These are phyloP conservation scores for Zaprionus davidi DNA, from an alignment of 1,140 invertebrate genomes.

Conservation along the genomic window DNA sequence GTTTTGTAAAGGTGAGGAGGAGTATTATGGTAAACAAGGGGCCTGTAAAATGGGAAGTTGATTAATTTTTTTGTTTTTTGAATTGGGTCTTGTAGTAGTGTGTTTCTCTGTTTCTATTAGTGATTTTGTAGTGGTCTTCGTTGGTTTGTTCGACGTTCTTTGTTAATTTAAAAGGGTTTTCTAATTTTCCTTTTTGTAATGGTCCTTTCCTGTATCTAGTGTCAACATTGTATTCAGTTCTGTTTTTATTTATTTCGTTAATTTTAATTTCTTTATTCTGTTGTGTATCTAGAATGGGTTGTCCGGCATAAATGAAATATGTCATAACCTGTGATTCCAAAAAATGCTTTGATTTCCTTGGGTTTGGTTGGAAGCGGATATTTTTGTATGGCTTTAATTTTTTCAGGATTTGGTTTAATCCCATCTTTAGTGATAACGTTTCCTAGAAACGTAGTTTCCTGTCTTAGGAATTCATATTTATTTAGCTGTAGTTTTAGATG, in stretches of 20 bases:
- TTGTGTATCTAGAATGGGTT: conserved; percentile 1
- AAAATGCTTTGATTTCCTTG: no score
- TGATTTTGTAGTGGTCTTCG: conserved; percentile 29
- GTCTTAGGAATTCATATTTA: no score
- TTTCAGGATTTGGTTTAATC: no score
- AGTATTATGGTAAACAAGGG: conserved; percentile 4
- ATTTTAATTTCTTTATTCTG: conserved; percentile 19
- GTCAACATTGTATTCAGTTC: conserved; percentile 4
- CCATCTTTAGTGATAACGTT: no score
- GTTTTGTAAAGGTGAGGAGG: no score
- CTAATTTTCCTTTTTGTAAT: conserved; percentile 19
- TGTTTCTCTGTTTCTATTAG: conserved; percentile 17
- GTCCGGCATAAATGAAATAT: no score
- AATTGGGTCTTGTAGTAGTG: conserved; percentile 26
- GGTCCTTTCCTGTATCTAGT: conserved; percentile 10
- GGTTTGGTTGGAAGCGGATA: no score
- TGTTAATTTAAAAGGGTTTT: conserved; percentile 16
- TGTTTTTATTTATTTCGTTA: conserved; percentile 26
- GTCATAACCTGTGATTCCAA: no score
- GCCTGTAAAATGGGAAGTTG: conserved; percentile 11
- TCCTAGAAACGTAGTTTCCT: no score
- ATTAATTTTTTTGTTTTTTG: conserved; percentile 6
- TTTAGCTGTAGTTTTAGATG: no score
- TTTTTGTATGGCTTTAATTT: no score
- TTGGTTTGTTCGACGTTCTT: conserved; percentile 20